Evolutionary conservation across 2,888 invertebrate species (phyloP).

Genomic region (Ctena decussata): DNA sequence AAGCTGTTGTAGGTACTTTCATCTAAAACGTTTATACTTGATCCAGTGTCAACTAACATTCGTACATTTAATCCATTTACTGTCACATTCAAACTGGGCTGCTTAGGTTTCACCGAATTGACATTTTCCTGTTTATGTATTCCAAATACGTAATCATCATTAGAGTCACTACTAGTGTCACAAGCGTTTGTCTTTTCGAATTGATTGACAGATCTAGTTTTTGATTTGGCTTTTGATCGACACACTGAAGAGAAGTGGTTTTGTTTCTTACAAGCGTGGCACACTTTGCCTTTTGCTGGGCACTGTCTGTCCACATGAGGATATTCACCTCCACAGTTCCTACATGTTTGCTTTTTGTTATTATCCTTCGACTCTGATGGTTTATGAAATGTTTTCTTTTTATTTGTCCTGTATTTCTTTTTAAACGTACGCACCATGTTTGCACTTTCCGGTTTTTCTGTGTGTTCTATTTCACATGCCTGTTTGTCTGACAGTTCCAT

Average conservation of each 20-base stretch:
- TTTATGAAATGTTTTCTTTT: background rate
- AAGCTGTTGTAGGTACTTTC: constrained; percentile 38
- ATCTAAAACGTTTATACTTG: constrained; percentile 60
- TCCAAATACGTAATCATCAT: background rate
- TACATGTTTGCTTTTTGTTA: constrained; percentile 18
- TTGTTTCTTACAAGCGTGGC: constrained; percentile 36
- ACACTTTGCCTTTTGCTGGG: constrained; percentile 19
- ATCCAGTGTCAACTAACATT: constrained; percentile 47
- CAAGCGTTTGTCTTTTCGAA: background rate
- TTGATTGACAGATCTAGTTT: background rate
- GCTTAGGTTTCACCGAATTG: too few species aligned
- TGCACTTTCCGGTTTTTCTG: constrained; percentile 16
- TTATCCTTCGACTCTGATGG: background rate
- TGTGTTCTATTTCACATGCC: constrained; percentile 44
- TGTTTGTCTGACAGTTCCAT: constrained; percentile 53
- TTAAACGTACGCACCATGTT: background rate
- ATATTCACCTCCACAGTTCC: constrained; percentile 50
- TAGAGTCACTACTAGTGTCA: background rate
- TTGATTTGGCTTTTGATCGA: too few species aligned
- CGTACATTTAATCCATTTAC: background rate
- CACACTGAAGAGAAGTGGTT: constrained; percentile 38
- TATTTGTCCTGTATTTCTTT: background rate
- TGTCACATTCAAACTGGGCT: constrained; percentile 11
- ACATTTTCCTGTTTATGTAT: too few species aligned
- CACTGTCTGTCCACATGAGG: constrained; percentile 30